Evolutionary conservation across 1,140 invertebrate species (phyloP).

Genomic region (Odontomachus brunneus): DNA sequence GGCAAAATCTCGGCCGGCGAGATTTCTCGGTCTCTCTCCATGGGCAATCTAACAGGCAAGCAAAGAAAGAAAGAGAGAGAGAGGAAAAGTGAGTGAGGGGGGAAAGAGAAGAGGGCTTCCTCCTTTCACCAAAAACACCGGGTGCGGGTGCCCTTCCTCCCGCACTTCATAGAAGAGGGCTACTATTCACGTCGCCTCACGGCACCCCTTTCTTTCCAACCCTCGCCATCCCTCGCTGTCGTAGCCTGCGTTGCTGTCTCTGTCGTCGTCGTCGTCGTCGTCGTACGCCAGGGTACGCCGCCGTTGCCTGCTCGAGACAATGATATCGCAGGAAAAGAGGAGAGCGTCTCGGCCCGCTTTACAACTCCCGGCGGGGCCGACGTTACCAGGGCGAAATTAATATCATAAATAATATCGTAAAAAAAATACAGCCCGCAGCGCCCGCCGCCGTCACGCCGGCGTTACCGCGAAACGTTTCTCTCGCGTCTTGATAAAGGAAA

Average conservation of each 20-base stretch:
- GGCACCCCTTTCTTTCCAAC: slow-evolving; percentile 82
- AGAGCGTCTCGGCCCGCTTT: slow-evolving; percentile 79
- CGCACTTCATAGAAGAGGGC: slow-evolving; percentile 66
- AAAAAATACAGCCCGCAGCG: slow-evolving; percentile 79
- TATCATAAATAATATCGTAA: slow-evolving; percentile 86
- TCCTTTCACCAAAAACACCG: slow-evolving; percentile 79
- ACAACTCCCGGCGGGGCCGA: slow-evolving; percentile 83
- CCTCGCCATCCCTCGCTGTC: slow-evolving; percentile 37
- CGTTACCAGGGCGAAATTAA: slow-evolving; percentile 83
- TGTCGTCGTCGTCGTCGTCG: slow-evolving; percentile 44
- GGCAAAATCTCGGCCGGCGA: slow-evolving; percentile 42
- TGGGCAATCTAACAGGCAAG: slow-evolving; percentile 48
- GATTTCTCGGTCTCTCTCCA: slow-evolving; percentile 58
- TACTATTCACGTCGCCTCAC: slow-evolving; percentile 82
- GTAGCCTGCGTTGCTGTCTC: slow-evolving; percentile 51
- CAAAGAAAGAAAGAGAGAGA: slow-evolving; percentile 24
- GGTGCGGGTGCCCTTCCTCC: slow-evolving; percentile 71
- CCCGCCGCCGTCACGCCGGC: slow-evolving; percentile 65
- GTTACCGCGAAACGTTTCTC: slow-evolving; percentile 75
- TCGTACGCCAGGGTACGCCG: slow-evolving; percentile 34
- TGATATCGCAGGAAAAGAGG: slow-evolving; percentile 83
- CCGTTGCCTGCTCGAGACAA: slow-evolving; percentile 81
- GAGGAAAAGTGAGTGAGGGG: slow-evolving; percentile 1
- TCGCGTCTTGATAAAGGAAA: slow-evolving; percentile 70
- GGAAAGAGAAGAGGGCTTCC: slow-evolving; percentile 73